phyloP scores from a whole-genome alignment of 2,113 vertebrate species.

The Chelonoidis abingdonii region DNA sequence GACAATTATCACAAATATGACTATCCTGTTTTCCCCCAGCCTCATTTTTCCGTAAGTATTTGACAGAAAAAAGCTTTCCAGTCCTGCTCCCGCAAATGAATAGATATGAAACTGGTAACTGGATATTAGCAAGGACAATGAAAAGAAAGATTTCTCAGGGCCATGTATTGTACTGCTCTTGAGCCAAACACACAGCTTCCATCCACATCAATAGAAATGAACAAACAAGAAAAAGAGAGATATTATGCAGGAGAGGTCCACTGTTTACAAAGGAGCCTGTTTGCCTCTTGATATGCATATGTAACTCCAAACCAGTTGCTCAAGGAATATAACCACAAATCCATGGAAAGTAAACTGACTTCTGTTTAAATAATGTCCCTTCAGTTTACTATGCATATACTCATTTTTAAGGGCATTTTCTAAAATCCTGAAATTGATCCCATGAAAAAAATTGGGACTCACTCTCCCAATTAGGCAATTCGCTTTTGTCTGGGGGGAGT shows the following conservation, averaged over 20 bases:
- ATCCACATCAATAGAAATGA: fast-evolving
- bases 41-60: neutral
- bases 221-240: neutral
- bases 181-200: neutral
- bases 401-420: neutral
- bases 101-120: neutral
- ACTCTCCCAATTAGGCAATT: fast-evolving
- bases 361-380: neutral
- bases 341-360: neutral
- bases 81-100: neutral
- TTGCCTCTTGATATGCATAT: neutral
- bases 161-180: neutral
- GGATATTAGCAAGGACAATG: neutral
- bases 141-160: neutral
- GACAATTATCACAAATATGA: neutral
- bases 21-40: neutral
- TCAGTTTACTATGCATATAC: neutral
- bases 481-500: neutral
- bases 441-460: neutral
- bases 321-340: neutral
- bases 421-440: neutral
- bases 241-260: neutral
- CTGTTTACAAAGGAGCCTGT: neutral
- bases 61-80: neutral
- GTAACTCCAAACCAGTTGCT: fast-evolving